Percentiles rank a stretch among this genome's conserved stretches.
phyloP scores from a whole-genome alignment of 2,888 invertebrate genomes.

The Tetropium fuscum region DNA sequence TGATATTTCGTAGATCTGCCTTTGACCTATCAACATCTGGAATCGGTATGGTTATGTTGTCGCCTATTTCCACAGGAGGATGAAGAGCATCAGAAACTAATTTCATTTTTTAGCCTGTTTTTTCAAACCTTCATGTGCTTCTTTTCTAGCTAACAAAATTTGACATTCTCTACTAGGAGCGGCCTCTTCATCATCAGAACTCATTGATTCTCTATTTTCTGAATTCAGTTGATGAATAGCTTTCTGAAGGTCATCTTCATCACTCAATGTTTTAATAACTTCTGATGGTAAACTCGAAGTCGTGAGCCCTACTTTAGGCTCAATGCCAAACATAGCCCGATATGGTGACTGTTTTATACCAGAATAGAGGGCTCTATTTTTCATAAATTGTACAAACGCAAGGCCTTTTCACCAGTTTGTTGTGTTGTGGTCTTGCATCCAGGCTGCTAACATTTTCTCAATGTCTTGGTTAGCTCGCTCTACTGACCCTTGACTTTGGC shows the following conservation, averaged over 20 bases:
- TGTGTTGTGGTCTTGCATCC: slow-evolving; percentile 58
- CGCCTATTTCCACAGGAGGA: too few species aligned
- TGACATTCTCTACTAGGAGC: neutral
- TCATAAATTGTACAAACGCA: slow-evolving; percentile 61
- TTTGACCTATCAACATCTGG: slow-evolving; percentile 46
- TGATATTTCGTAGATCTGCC: slow-evolving; percentile 43
- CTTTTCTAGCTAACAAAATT: slow-evolving; percentile 25
- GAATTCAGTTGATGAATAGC: slow-evolving; percentile 11
- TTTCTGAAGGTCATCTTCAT: slow-evolving; percentile 35
- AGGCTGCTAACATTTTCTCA: slow-evolving; percentile 56
- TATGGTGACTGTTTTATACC: slow-evolving; percentile 54
- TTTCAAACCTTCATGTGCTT: slow-evolving; percentile 27
- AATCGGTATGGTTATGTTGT: slow-evolving; percentile 45
- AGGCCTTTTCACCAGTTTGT: slow-evolving; percentile 63
- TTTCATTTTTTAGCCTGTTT: slow-evolving; percentile 41
- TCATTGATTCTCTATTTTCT: slow-evolving; percentile 12
- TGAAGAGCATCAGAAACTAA: slow-evolving; percentile 31
- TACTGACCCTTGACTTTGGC: slow-evolving; percentile 56
- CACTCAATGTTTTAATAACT: slow-evolving; percentile 30
- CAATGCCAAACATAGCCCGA: slow-evolving; percentile 49
- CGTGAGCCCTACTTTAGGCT: slow-evolving; percentile 36
- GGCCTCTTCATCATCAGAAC: too few species aligned
- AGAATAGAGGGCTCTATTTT: slow-evolving; percentile 59
- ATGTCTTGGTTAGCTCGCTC: slow-evolving; percentile 59
- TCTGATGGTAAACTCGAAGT: slow-evolving; percentile 37